These are phyloP conservation scores for Carposina sasakii DNA, from an alignment of 1,140 invertebrate species.

Conservation along the genomic window DNA sequence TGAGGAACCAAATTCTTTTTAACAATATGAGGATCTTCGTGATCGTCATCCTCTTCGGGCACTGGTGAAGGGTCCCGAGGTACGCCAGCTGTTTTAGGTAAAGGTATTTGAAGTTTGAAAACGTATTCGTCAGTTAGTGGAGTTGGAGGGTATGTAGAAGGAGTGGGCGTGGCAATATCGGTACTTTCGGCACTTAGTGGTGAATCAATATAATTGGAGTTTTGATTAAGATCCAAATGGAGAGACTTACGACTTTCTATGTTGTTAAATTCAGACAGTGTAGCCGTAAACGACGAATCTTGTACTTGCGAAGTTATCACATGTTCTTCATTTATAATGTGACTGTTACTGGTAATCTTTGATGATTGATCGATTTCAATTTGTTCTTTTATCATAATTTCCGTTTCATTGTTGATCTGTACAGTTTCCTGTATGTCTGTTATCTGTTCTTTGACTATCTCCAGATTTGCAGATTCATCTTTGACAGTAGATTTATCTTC, in stretches of 20 bases:
- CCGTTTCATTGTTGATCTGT: background rate
- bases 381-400: background rate
- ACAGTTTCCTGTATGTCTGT: slow-evolving; percentile 15
- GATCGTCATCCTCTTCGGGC: no score
- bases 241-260: no score
- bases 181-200: slow-evolving; percentile 20
- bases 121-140: slow-evolving; percentile 63
- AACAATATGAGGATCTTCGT: slow-evolving; percentile 55
- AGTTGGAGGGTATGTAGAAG: slow-evolving; percentile 38
- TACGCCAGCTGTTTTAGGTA: slow-evolving; percentile 38
- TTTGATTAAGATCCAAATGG: no score
- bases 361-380: no score
- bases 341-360: no score
- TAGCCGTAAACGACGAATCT: slow-evolving; percentile 19
- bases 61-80: slow-evolving; percentile 35
- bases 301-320: slow-evolving; percentile 17
- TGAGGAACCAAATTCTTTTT: slow-evolving; percentile 55
- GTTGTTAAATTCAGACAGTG: slow-evolving; percentile 14
- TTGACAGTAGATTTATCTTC: slow-evolving; percentile 9
- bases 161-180: slow-evolving; percentile 27
- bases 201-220: no score
- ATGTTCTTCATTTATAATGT: slow-evolving; percentile 19
- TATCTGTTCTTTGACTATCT: slow-evolving; percentile 36
- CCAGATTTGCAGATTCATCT: slow-evolving; percentile 38
- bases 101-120: slow-evolving; percentile 48